Conservation (phyloP, 2,797 vertebrate species). For the Leptatherina wallacei region DNA sequence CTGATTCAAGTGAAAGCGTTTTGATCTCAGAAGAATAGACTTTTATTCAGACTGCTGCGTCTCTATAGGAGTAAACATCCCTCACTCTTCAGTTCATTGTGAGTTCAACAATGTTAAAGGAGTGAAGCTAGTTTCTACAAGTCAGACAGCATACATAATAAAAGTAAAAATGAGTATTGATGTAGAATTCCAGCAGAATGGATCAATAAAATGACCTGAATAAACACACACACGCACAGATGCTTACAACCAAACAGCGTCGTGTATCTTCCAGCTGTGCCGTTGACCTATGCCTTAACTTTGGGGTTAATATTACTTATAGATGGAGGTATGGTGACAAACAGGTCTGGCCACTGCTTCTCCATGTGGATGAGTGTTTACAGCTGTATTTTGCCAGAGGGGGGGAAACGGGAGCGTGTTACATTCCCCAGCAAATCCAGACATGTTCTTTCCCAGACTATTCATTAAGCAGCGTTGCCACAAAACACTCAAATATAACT, state of each 20-base stretch:
- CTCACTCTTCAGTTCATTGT: neutral
- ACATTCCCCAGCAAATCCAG: slow-evolving; percentile 51
- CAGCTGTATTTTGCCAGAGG: neutral
- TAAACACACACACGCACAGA: neutral
- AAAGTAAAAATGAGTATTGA: neutral
- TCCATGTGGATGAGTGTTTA: neutral
- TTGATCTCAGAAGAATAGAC: neutral
- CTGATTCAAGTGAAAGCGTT: neutral
- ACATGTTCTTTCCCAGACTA: slow-evolving; percentile 19
- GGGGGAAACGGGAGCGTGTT: neutral
- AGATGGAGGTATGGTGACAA: neutral
- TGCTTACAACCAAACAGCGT: too few species aligned
- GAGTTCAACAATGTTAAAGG: neutral
- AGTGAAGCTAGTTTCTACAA: neutral
- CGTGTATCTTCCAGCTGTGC: too few species aligned
- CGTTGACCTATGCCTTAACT: neutral
- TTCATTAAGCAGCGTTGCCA: slow-evolving; percentile 4
- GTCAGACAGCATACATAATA: neutral
- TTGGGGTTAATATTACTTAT: neutral
- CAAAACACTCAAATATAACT: slow-evolving; percentile 7
- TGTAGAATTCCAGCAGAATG: neutral
- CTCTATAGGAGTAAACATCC: neutral
- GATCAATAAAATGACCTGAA: too few species aligned
- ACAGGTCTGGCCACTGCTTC: slow-evolving; percentile 2
- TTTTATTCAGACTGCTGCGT: neutral